Evolutionary conservation across 2,113 vertebrate species (phyloP).

Genomic region (Macaca nemestrina): DNA sequence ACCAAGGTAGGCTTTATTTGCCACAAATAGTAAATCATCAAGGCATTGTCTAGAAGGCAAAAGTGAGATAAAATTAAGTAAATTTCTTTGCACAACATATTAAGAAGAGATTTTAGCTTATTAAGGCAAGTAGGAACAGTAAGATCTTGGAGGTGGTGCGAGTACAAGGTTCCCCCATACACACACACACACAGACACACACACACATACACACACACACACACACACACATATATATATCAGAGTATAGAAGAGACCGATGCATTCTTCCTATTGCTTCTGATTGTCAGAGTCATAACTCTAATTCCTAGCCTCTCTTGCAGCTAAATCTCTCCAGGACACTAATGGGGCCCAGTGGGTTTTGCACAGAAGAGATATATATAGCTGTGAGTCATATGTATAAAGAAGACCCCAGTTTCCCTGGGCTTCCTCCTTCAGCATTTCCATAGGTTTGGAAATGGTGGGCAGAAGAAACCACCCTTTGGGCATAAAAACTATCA

Average conservation of each 20-base stretch:
- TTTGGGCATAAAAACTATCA: neutral
- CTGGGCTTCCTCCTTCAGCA: neutral
- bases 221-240: neutral
- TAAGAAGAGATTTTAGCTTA: neutral
- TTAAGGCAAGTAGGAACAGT: neutral
- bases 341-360: neutral
- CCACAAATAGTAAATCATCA: slow-evolving; percentile 37
- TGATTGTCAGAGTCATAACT: neutral
- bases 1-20: neutral
- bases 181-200: no score
- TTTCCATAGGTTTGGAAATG: neutral
- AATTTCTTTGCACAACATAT: neutral
- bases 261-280: neutral
- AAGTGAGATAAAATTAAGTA: slow-evolving; percentile 52
- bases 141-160: neutral
- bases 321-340: neutral
- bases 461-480: neutral
- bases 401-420: neutral
- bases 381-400: neutral
- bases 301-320: neutral
- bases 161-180: no score
- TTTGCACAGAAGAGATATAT: neutral
- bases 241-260: neutral
- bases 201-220: no score
- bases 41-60: slow-evolving; percentile 1